Evolutionary conservation across 2,888 invertebrate genomes (phyloP).

Genomic region (Spodoptera littoralis): DNA sequence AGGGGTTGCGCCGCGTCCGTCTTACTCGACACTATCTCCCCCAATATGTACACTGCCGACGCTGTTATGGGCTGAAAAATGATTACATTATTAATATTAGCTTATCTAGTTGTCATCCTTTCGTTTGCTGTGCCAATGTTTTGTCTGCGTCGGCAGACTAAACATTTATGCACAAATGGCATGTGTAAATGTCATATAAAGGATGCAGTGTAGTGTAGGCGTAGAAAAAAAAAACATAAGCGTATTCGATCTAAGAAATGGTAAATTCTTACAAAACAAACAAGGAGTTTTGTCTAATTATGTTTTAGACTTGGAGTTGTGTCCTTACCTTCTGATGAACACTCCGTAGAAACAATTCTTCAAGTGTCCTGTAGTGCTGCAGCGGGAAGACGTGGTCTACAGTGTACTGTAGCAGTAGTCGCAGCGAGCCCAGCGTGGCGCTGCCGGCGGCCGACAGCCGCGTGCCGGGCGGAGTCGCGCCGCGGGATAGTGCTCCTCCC

Average conservation of each 20-base stretch:
- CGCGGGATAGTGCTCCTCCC: conserved; percentile 90
- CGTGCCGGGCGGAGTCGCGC: conserved; percentile 93
- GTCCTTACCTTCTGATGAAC: conserved; percentile 89
- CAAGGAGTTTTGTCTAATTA: too few relatives aligned
- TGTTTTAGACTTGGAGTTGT: too few relatives aligned
- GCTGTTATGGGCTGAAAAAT: conserved; percentile 92
- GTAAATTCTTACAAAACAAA: too few relatives aligned
- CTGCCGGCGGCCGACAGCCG: conserved; percentile 89
- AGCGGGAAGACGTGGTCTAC: conserved; percentile 96
- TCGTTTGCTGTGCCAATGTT: too few relatives aligned
- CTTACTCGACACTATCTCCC: conserved; percentile 95
- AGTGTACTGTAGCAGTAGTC: conserved; percentile 95
- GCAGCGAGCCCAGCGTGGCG: conserved; percentile 93
- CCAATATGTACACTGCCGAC: conserved; percentile 94
- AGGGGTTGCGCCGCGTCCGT: conserved; percentile 97
- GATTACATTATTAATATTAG: background rate
- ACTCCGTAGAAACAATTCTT: conserved; percentile 93
- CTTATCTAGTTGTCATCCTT: conserved; percentile 75
- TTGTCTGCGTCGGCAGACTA: too few relatives aligned
- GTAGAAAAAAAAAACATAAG: too few relatives aligned
- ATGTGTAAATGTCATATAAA: too few relatives aligned
- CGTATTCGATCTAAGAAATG: too few relatives aligned
- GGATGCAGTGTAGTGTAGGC: too few relatives aligned
- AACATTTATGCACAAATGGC: too few relatives aligned
- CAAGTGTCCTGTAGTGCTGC: conserved; percentile 93